These are phyloP conservation scores for Aethes cnicana DNA, from an alignment of 2,888 invertebrate species.

Conservation along the genomic window DNA sequence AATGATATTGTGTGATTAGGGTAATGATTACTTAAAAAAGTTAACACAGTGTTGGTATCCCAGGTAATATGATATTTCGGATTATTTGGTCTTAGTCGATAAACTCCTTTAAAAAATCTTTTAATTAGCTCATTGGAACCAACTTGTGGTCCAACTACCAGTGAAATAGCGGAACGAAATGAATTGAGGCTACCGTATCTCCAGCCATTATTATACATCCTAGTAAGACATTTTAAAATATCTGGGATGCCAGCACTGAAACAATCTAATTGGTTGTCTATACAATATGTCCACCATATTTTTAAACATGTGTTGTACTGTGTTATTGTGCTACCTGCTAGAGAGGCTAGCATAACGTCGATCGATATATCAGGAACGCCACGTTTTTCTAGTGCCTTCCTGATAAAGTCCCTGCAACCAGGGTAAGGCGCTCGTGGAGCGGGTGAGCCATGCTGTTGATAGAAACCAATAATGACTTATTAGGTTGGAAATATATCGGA, in stretches of 20 bases:
- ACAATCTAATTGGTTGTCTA: neutral
- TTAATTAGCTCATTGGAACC: neutral
- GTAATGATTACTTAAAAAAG: slow-evolving; percentile 4
- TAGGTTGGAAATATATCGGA: neutral
- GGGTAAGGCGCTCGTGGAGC: slow-evolving; percentile 1
- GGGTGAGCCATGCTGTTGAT: neutral
- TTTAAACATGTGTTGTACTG: neutral
- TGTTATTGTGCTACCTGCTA: neutral
- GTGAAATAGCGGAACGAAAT: neutral
- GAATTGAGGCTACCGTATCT: neutral
- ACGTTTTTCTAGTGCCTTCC: neutral
- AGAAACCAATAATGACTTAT: no score
- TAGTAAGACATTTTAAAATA: neutral
- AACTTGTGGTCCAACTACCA: neutral
- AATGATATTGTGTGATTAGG: neutral
- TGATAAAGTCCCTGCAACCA: neutral
- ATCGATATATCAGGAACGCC: neutral
- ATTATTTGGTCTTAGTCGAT: neutral
- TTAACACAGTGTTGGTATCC: neutral
- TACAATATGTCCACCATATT: neutral
- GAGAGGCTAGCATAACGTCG: neutral
- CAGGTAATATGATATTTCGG: slow-evolving; percentile 7
- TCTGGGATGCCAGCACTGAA: neutral
- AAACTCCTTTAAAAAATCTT: slow-evolving; percentile 7
- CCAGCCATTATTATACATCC: neutral